phyloP scores from a whole-genome alignment of 2,113 vertebrate species.

The Paramormyrops kingsleyae region DNA sequence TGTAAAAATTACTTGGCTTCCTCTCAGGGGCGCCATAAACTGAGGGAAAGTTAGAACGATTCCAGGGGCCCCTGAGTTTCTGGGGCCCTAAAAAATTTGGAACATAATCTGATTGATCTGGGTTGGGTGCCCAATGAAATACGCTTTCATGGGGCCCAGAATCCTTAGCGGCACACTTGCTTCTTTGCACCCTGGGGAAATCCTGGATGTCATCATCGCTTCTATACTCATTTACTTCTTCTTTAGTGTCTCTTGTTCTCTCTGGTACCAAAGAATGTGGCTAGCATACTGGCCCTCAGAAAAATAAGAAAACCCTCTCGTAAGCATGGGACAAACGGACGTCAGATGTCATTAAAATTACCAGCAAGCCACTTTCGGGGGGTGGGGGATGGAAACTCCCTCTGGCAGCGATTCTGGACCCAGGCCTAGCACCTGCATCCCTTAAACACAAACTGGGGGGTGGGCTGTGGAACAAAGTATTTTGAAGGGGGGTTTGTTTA shows the following conservation, averaged over 20 bases:
- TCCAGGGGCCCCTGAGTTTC: not conserved
- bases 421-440: conserved; percentile 63
- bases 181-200: not conserved
- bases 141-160: not conserved
- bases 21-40: not conserved
- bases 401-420: conserved; percentile 60
- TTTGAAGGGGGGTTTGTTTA: conserved; percentile 28
- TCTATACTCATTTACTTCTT: not conserved
- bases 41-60: not conserved
- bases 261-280: not conserved
- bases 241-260: not conserved
- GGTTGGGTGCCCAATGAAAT: not conserved
- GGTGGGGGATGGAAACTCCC: conserved; percentile 48
- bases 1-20: not conserved
- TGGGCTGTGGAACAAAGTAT: conserved; percentile 9
- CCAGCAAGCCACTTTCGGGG: not conserved
- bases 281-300: not conserved
- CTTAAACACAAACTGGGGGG: conserved; percentile 15
- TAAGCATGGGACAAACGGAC: not conserved
- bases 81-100: not conserved
- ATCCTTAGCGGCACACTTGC: not conserved
- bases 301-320: not conserved
- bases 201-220: not conserved
- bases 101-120: not conserved
- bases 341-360: not conserved